Percentiles rank a stretch among this genome's conserved stretches.
Conservation (phyloP, 2,797 vertebrate species). For the Ptychobarbus kaznakovi region DNA sequence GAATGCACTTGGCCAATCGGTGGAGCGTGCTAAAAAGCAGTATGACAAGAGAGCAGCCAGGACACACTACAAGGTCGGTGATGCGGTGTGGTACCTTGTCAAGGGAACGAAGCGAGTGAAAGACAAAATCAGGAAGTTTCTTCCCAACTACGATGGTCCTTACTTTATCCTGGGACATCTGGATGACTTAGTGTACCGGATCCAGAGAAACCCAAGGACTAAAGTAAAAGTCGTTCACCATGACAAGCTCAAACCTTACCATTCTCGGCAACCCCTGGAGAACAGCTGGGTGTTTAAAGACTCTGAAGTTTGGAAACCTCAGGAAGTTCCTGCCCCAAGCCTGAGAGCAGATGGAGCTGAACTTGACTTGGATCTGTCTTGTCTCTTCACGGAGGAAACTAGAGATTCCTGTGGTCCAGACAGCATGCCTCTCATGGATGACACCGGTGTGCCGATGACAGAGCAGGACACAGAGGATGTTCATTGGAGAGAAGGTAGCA, state of each 20-base stretch:
- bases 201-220: slow-evolving; percentile 9
- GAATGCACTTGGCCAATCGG: slow-evolving; percentile 10
- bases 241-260: neutral
- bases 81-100: neutral
- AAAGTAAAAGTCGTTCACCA: slow-evolving; percentile 5
- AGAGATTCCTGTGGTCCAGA: too few species aligned
- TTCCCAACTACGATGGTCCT: too few species aligned
- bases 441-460: neutral
- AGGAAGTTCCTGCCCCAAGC: too few species aligned
- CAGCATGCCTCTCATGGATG: neutral
- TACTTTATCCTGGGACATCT: too few species aligned
- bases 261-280: neutral
- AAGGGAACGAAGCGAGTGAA: slow-evolving; percentile 8
- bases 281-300: neutral
- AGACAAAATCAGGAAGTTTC: too few species aligned
- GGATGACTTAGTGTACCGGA: slow-evolving; percentile 19
- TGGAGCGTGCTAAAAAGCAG: too few species aligned
- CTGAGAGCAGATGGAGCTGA: too few species aligned
- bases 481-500: neutral
- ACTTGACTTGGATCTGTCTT: too few species aligned
- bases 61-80: too few species aligned
- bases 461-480: neutral
- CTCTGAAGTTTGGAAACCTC: too few species aligned
- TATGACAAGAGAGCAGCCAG: too few species aligned
- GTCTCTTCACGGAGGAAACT: neutral